Base-by-base conservation (phyloP, 1,140 invertebrate genomes). In the honey bee (Apis mellifera) region DNA sequence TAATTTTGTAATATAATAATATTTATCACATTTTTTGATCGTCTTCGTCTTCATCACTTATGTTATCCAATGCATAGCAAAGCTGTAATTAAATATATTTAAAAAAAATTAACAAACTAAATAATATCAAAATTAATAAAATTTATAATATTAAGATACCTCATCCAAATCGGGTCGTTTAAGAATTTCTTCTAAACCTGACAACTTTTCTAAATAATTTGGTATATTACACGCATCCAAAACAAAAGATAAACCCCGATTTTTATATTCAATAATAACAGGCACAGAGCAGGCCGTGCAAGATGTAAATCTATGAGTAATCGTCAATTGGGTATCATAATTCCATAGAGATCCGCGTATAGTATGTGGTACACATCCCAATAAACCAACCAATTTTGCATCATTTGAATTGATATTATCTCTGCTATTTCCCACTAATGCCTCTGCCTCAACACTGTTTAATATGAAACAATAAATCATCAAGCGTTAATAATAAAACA, bases 281-380 rank as follows among this genome's bases (percentile, higher is more conserved):
- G 93, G 89, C 48, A 94, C 90, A 1, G 98, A 99, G 91, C 99
- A 99, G 1, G 98, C 98, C 68, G 98, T 98, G 90, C 99, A 99
- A 83, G 97, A 96, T 76, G 96, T 95, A 95, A 99, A 99, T 84
- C 97, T 96, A 70, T 96, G 94, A 54, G 97, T 97, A 19, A 97
- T 96, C 13, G 98, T 98, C 84, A 97, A 90, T 21, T 98, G 95
- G 66, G 96, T 97, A 81, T 97, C 96, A 92, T 97, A 98, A 70
- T 96, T 95, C 86, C 97, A 97, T 11, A 99, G 93, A 90, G 98
- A 99, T 9, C 98, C 98, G 64, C 99, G 95, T 77, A 99, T 97
- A 42, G 98, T 98, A 93, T 99, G 99, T 1, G 99, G 99, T 57
- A 99, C 95, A 1, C 97, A 94, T 12, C 99, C 99, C 0, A 99